Percentiles rank a stretch among this genome's conserved stretches.
Evolutionary conservation across 2,113 vertebrate genomes (phyloP).

Genomic region (Dicrurus megarhynchus): DNA sequence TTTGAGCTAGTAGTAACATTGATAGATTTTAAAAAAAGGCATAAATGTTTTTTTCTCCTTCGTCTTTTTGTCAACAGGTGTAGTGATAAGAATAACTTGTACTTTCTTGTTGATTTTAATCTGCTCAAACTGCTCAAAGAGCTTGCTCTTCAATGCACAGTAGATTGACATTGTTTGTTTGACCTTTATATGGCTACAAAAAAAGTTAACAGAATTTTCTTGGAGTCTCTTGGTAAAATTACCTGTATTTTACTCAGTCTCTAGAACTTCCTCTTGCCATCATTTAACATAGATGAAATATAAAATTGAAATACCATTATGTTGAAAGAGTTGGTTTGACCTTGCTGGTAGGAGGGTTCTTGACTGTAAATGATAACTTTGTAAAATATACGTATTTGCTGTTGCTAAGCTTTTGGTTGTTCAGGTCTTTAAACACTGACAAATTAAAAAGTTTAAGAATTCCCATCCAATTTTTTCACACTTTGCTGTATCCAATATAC

Average conservation of each 20-base stretch:
- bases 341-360: neutral
- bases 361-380: neutral
- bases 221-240: neutral
- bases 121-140: neutral
- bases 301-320: neutral
- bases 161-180: neutral
- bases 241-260: neutral
- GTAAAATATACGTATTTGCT: neutral
- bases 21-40: neutral
- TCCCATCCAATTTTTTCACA: neutral
- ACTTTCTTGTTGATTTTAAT: neutral
- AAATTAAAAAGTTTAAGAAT: neutral
- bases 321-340: neutral
- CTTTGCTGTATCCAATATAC: neutral
- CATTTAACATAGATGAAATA: neutral
- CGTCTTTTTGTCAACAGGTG: neutral
- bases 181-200: neutral
- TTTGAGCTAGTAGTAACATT: neutral
- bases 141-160: neutral
- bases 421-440: neutral
- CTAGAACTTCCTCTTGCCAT: neutral
- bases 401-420: neutral
- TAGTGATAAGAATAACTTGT: neutral
- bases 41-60: neutral
- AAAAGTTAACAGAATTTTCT: neutral